Evolutionary conservation across 1,140 invertebrate genomes (phyloP).

Genomic region (Drosophila persimilis): DNA sequence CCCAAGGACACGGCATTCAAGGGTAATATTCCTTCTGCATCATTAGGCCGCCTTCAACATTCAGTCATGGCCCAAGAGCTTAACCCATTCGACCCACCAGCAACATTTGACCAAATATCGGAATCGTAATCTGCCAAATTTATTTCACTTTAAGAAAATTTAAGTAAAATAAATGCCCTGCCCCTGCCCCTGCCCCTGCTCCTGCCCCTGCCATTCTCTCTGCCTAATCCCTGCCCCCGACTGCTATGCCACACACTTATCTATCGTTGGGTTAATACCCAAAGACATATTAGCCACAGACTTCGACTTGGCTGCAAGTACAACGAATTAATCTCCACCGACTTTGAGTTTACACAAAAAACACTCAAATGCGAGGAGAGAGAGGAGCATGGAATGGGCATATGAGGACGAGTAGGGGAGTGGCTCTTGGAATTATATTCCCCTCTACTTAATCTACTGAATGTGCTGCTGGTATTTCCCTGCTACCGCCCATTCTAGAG

Average conservation of each 20-base stretch:
- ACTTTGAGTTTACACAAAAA: too few species aligned
- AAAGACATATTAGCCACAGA: too few species aligned
- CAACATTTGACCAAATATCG: slow-evolving; percentile 24
- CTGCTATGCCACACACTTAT: slow-evolving; percentile 6
- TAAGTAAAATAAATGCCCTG: slow-evolving; percentile 34
- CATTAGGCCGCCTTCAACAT: slow-evolving; percentile 53
- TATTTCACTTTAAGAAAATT: slow-evolving; percentile 36
- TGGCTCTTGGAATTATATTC: too few species aligned
- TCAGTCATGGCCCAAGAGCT: slow-evolving; percentile 32
- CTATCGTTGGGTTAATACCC: slow-evolving; percentile 34
- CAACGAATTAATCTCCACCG: too few species aligned
- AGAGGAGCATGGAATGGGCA: too few species aligned
- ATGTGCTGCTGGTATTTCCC: too few species aligned
- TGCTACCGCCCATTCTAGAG: too few species aligned
- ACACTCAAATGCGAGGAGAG: too few species aligned
- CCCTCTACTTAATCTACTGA: too few species aligned
- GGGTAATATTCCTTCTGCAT: slow-evolving; percentile 70
- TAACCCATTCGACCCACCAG: slow-evolving; percentile 13
- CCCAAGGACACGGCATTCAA: slow-evolving; percentile 37
- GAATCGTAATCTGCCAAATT: slow-evolving; percentile 18
- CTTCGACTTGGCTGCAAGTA: too few species aligned
- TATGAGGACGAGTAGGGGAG: too few species aligned
- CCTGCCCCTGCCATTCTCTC: not conserved
- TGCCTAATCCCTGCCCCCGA: slow-evolving; percentile 8
- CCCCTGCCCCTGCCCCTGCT: too few species aligned